phyloP scores from a whole-genome alignment of 2,797 vertebrate genomes.

The Podarcis lilfordi region DNA sequence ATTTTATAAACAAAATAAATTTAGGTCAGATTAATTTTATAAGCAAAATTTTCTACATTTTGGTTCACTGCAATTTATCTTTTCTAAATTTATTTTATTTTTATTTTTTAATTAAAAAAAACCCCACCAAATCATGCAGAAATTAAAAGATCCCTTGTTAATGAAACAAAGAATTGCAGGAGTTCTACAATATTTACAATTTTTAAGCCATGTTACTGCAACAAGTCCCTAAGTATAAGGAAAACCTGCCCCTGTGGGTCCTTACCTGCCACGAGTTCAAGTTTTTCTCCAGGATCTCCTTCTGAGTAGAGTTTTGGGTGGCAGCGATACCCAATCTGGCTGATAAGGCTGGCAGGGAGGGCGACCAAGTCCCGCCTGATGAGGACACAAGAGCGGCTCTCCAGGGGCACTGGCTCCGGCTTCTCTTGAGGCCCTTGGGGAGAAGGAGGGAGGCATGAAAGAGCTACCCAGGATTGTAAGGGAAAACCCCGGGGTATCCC shows the following conservation, averaged over 20 bases:
- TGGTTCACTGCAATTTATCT: too few relatives aligned
- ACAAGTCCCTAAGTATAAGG: background rate
- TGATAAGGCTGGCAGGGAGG: slow-evolving; percentile 96
- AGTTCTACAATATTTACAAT: background rate
- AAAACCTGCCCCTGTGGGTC: too few relatives aligned
- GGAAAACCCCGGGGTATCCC: background rate
- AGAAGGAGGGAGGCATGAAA: background rate
- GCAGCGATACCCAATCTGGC: slow-evolving; percentile 98
- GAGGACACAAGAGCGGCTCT: slow-evolving; percentile 95
- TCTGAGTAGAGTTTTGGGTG: slow-evolving; percentile 98
- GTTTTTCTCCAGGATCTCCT: slow-evolving; percentile 97
- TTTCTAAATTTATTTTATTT: background rate
- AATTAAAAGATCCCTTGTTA: slow-evolving; percentile 63
- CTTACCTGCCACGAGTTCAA: slow-evolving; percentile 96
- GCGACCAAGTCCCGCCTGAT: slow-evolving; percentile 96
- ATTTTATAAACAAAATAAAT: background rate
- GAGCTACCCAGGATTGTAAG: too few relatives aligned
- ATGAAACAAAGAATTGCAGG: slow-evolving; percentile 43
- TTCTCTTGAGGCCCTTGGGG: slow-evolving; percentile 86
- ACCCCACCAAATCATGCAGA: slow-evolving; percentile 38
- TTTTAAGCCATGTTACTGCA: too few relatives aligned
- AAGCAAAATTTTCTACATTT: background rate
- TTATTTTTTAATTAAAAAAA: background rate
- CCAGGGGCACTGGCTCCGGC: slow-evolving; percentile 88
- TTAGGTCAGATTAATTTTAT: background rate